A percentile compares a stretch with the other conserved stretches of the same genome.
These are phyloP conservation scores for Unio pictorum DNA, from an alignment of 2,888 invertebrate genomes.

Conservation along the genomic window DNA sequence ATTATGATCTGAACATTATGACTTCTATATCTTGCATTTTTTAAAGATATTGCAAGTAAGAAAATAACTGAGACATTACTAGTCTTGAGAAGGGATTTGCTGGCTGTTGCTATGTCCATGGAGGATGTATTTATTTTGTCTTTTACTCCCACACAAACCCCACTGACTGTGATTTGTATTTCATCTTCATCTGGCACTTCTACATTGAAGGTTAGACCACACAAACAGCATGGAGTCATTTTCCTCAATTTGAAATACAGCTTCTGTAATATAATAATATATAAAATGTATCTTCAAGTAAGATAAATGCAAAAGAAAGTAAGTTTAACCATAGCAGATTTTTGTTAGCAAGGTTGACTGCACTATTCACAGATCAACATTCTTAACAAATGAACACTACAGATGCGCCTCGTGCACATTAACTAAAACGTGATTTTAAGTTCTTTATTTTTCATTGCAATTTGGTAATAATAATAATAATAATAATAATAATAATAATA, in stretches of 20 bases:
- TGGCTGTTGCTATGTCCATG: slow-evolving; percentile 20
- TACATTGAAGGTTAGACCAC: slow-evolving; percentile 85
- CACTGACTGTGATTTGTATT: slow-evolving; percentile 74
- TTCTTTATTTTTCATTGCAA: no score
- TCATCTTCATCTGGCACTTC: slow-evolving; percentile 89
- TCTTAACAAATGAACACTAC: not conserved
- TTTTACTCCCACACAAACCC: slow-evolving; percentile 83
- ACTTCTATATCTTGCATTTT: no score
- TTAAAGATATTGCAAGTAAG: not conserved
- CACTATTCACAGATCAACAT: no score
- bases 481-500: no score
- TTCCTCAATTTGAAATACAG: slow-evolving; percentile 91
- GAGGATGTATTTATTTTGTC: slow-evolving; percentile 34
- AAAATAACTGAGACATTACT: slow-evolving; percentile 14
- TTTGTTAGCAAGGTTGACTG: no score
- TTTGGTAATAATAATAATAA: no score
- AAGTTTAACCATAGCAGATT: no score
- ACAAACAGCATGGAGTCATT: slow-evolving; percentile 89
- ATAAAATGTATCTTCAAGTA: slow-evolving; percentile 54
- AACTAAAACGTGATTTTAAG: no score
- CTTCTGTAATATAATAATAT: slow-evolving; percentile 75
- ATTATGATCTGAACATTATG: no score
- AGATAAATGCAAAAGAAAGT: no score
- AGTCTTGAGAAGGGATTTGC: slow-evolving; percentile 34
- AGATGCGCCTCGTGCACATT: no score